Conservation (phyloP, 1,140 invertebrate genomes). For the Arion vulgaris region DNA sequence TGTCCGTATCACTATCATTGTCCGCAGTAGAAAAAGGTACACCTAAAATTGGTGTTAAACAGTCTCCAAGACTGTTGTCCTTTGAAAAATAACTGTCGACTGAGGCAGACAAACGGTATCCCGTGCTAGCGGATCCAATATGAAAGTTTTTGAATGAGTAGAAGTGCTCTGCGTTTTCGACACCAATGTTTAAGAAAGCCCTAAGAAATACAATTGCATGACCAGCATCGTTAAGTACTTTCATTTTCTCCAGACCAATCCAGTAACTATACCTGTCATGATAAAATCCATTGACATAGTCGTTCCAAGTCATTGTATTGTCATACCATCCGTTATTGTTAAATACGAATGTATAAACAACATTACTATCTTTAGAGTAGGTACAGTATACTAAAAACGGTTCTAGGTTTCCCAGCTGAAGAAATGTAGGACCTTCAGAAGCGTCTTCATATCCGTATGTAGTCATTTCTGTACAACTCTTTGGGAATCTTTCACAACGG, state of each 20-base stretch:
- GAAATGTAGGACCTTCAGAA: neutral
- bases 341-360: neutral
- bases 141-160: neutral
- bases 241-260: neutral
- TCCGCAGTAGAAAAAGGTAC: neutral
- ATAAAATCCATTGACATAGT: neutral
- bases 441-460: neutral
- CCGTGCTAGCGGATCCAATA: neutral
- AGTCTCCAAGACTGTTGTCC: neutral
- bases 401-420: neutral
- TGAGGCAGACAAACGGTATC: neutral
- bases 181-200: neutral
- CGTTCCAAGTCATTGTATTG: neutral
- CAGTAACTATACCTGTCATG: neutral
- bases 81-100: neutral
- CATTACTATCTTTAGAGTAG: neutral
- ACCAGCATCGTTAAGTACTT: neutral
- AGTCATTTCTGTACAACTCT: neutral
- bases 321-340: neutral
- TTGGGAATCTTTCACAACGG: neutral
- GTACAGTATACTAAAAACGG: neutral
- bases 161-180: neutral
- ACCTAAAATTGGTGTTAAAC: neutral
- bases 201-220: neutral
- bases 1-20: neutral